Percentiles rank a stretch among this genome's conserved stretches.
These are phyloP conservation scores for Nymphalis polychloros DNA, from an alignment of 2,888 invertebrate genomes.

Conservation along the genomic window DNA sequence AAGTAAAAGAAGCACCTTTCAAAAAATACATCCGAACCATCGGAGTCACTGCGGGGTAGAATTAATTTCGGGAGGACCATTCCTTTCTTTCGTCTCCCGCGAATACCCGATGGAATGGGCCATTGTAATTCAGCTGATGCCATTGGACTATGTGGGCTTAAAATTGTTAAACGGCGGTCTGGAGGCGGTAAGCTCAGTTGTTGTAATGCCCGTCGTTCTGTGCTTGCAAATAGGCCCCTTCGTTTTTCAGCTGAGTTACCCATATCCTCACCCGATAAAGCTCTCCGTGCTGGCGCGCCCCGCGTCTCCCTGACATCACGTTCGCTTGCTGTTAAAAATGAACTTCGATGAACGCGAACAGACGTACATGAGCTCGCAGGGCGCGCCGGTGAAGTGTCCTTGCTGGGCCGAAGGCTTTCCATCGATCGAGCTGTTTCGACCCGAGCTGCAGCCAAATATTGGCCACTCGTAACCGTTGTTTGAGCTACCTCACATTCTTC, in stretches of 20 bases:
- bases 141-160: slow-evolving; percentile 90
- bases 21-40: slow-evolving; percentile 85
- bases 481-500: slow-evolving; percentile 84
- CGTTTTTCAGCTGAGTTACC: slow-evolving; percentile 83
- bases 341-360: slow-evolving; percentile 80
- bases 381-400: slow-evolving; percentile 79
- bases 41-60: slow-evolving; percentile 88
- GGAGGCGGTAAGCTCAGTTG: slow-evolving; percentile 87
- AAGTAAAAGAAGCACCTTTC: slow-evolving; percentile 74
- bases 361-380: slow-evolving; percentile 78
- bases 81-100: slow-evolving; percentile 86
- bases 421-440: slow-evolving; percentile 85
- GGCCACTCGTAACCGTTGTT: slow-evolving; percentile 71
- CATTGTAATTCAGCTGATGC: slow-evolving; percentile 84
- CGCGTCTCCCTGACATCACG: slow-evolving; percentile 85
- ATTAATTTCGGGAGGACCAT: slow-evolving; percentile 88
- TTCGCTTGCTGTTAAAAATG: slow-evolving; percentile 85
- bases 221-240: slow-evolving; percentile 85
- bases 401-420: slow-evolving; percentile 85
- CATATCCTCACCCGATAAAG: slow-evolving; percentile 84
- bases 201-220: slow-evolving; percentile 83
- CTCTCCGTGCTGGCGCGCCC: slow-evolving; percentile 83
- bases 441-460: slow-evolving; percentile 79
- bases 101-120: slow-evolving; percentile 81
- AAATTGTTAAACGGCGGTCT: slow-evolving; percentile 86